phyloP scores from a whole-genome alignment of 2,888 invertebrate genomes.

The Catonia carolina region DNA sequence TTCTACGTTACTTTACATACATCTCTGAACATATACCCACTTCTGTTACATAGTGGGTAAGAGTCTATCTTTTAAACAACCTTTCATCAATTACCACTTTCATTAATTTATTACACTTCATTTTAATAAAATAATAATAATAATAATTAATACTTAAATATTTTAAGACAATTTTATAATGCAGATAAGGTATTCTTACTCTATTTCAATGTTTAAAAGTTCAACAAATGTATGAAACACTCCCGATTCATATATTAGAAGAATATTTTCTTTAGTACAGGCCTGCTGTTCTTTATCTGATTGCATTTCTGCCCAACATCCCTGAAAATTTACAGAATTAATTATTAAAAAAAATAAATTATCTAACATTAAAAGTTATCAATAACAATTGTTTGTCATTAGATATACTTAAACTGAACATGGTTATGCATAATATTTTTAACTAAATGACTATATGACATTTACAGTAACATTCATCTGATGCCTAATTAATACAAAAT shows the following conservation, averaged over 20 bases:
- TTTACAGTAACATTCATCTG: no score
- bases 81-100: no score
- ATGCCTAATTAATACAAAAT: no score
- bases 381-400: no score
- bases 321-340: slow-evolving; percentile 41
- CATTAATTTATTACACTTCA: no score
- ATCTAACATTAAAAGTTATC: neutral
- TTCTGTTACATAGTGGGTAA: neutral
- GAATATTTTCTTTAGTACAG: slow-evolving; percentile 76
- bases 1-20: no score
- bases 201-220: slow-evolving; percentile 90
- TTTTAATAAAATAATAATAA: no score
- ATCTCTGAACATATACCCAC: neutral
- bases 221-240: slow-evolving; percentile 86
- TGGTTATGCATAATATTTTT: no score
- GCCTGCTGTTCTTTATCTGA: slow-evolving; percentile 84
- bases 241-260: slow-evolving; percentile 82
- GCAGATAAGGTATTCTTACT: slow-evolving; percentile 43
- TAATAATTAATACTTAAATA: no score
- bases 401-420: no score
- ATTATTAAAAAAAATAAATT: neutral
- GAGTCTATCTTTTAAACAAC: neutral
- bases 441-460: no score
- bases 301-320: slow-evolving; percentile 90
- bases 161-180: no score